Base-by-base conservation (phyloP, 2,888 invertebrate genomes). In the Antheraea assamensis region DNA sequence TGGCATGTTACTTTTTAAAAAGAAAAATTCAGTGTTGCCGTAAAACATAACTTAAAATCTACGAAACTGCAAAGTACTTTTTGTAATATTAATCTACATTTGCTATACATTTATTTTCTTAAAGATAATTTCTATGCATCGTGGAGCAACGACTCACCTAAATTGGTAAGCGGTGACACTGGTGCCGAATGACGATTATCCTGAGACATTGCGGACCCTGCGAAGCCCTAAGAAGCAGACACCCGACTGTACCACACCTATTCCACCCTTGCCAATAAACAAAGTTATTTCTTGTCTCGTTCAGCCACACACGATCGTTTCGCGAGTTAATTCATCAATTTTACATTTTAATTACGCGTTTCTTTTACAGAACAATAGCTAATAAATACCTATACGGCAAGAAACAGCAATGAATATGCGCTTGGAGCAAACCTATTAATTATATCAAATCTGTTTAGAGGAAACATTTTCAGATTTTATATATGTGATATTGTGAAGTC, bases 301-400 rank as follows among this genome's bases (percentile, higher is more conserved):
- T 77, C 76, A 77, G 73, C 76, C 75, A 58, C 74, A 78, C 77
- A 75, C 76, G 76, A 73, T 74, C 70, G 70, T 78, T 81, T 75
- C 75, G 77, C 75, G 77, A 81, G 81, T 79, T 83, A 82, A 82
- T 80, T 83, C 79, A 82, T 81, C 83, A 80, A 82, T 85, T 86
- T 85, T 80, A 85, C 79, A 83, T 85, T 82, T 82, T 80, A 81
- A 85, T 78, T 83, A 81, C 81, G 84, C 83, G 82, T 84, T 85
- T 85, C 86, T 87, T 78, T 82, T 77, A 72, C 72, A 78, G 80
- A 87, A 90, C 88, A 90, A 90, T 89, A 77, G 85, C 75, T 74
- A 79, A 85, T 88, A 84, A 89, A 84, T 80, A 81, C 84, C 66
- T 76, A 74, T 71, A 76, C 73, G 85, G 85, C 75, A 75, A 74